phyloP scores from a whole-genome alignment of 1,140 invertebrate genomes.

The Dysdera silvatica region DNA sequence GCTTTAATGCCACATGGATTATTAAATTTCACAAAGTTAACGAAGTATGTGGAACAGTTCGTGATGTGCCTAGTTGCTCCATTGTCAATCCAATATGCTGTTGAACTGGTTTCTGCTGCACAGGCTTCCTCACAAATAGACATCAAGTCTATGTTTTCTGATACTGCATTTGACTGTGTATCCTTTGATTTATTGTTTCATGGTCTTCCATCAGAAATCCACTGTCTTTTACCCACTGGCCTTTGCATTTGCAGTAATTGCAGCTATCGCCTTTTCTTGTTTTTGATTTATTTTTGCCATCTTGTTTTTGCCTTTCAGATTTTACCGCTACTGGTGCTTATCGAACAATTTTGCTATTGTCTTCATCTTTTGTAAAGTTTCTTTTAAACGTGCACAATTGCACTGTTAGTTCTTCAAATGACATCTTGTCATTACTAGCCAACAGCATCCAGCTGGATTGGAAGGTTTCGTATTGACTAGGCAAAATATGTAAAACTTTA shows the following conservation, averaged over 20 bases:
- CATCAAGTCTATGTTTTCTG: background rate
- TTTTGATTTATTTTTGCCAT: background rate
- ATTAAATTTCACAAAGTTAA: background rate
- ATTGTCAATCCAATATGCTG: background rate
- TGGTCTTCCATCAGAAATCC: slow-evolving; percentile 2
- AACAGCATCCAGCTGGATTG: slow-evolving; percentile 6
- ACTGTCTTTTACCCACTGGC: background rate
- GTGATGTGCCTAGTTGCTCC: slow-evolving; percentile 8
- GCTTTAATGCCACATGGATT: background rate
- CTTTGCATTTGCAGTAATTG: slow-evolving; percentile 2
- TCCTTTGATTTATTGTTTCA: background rate
- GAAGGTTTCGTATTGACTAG: background rate
- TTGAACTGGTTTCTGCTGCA: background rate
- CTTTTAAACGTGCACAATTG: slow-evolving; percentile 5
- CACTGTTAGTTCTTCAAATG: background rate
- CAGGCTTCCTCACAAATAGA: background rate
- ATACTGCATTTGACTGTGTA: background rate
- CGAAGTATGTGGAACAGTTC: background rate
- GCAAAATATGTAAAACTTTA: background rate
- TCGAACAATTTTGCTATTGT: background rate
- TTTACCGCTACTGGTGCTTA: background rate
- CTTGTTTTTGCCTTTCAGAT: background rate
- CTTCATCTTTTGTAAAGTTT: background rate
- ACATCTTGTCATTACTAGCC: background rate
- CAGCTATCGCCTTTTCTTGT: background rate